Evolutionary conservation across 2,113 vertebrate species (phyloP).

Genomic region (Podocnemis expansa): DNA sequence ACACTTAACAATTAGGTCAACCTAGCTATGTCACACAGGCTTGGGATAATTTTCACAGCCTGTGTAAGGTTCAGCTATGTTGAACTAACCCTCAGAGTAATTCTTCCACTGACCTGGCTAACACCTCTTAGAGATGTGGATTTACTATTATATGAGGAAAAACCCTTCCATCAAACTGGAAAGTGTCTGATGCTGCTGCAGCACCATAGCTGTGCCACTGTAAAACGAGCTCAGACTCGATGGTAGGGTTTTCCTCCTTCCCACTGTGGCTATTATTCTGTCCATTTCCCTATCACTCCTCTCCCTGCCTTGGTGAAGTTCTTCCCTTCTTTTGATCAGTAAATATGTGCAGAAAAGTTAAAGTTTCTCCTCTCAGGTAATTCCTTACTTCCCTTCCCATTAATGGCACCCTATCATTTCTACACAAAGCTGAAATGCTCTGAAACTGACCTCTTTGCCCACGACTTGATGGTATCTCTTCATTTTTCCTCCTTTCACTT

Average conservation of each 20-base stretch:
- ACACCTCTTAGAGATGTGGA: no score
- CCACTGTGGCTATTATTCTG: neutral
- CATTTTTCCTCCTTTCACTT: neutral
- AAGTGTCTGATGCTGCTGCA: no score
- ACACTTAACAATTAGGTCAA: no score
- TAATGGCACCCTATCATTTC: neutral
- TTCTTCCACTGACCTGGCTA: no score
- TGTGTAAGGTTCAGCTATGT: no score
- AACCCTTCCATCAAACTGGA: no score
- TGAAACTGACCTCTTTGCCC: neutral
- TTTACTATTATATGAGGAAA: no score
- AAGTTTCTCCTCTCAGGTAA: neutral
- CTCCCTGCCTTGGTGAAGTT: neutral
- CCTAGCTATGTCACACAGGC: no score
- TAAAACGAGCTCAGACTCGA: neutral
- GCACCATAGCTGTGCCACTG: no score
- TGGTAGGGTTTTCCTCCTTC: neutral
- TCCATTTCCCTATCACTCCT: neutral
- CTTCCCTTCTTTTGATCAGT: neutral
- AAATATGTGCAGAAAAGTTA: neutral
- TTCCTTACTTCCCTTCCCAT: neutral
- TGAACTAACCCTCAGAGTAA: no score
- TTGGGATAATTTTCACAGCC: no score
- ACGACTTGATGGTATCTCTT: neutral
- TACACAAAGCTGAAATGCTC: neutral